Evolutionary conservation across 2,113 vertebrate genomes (phyloP), one percentile per base, ranked within the genome.

Genomic region (Fulmarus glacialis): DNA sequence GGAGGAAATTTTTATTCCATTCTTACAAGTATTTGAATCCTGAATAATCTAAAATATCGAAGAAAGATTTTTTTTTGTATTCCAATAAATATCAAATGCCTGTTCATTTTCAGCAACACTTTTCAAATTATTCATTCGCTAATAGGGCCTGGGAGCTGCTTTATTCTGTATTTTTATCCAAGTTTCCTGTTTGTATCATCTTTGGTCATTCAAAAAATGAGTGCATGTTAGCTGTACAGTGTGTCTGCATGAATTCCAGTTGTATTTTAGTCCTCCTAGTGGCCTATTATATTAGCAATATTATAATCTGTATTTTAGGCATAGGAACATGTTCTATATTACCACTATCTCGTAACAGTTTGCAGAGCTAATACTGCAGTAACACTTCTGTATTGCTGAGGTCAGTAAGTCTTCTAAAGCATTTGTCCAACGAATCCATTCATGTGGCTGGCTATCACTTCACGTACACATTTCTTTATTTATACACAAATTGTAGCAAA

Each of bases 261-360:
- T 97, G 95, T 94, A 96, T 96, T 98, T 95, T 97, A 97, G 97
- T 97, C 97, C 97, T 97, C 95, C 97, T 97, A 97, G 90, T 96
- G 97, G 95, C 60, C 91, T 95, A 11, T 66, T 70, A 90, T 29
- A 85, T 94, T 93, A 95, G 86, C 79, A 93, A 43, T 96, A 66
- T 87, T 66, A 42, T 89, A 87, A 4, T 75, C 53, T 73, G 36
- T 89, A 72, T 72, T 90, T 92, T 72, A 91, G 91, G 60, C 68
- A 38, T 11, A 53, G 87, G 47, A 93, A 36, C 29, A 20, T 24
- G 22, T 34, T 93, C 47, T 52, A 0, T 64, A 38, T 77, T 73
- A 42, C 58, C 67, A 45, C 59, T 22, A 32, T 47, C 56, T 95
- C 82, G 21, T 62, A 73, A 48, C 47, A 70, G 53, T 50, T 92